Evolutionary conservation across 2,888 invertebrate genomes (phyloP).

Genomic region (Eudasyphora cyanicolor): DNA sequence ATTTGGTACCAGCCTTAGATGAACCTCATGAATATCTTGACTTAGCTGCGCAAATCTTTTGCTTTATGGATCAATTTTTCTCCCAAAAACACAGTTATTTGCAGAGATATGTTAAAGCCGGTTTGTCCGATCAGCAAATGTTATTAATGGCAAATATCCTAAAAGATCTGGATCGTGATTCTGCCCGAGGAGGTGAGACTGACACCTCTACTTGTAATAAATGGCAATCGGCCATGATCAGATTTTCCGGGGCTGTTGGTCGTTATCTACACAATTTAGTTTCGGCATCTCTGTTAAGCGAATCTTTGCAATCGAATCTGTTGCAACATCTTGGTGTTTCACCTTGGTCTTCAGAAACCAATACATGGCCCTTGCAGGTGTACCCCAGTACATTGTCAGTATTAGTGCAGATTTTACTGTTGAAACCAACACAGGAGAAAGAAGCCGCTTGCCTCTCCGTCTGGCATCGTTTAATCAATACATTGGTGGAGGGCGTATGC

Average conservation of each 20-base stretch:
- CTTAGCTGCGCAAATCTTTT: conserved; percentile 92
- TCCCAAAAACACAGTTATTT: conserved; percentile 82
- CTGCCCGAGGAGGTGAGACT: conserved; percentile 89
- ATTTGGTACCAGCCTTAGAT: conserved; percentile 87
- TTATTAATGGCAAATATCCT: conserved; percentile 92
- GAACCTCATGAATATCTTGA: conserved; percentile 93
- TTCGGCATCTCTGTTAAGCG: conserved; percentile 85
- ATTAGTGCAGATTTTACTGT: conserved; percentile 91
- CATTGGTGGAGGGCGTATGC: conserved; percentile 91
- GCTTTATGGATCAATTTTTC: conserved; percentile 90
- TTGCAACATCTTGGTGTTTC: conserved; percentile 88
- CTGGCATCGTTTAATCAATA: conserved; percentile 94
- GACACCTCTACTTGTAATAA: conserved; percentile 75
- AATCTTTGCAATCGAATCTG: conserved; percentile 86
- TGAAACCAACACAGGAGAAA: conserved; percentile 90
- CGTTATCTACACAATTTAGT: conserved; percentile 84
- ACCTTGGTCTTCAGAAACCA: conserved; percentile 85
- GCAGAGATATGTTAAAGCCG: conserved; percentile 85
- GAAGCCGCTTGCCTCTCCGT: conserved; percentile 94
- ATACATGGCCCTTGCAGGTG: conserved; percentile 89
- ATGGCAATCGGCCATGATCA: conserved; percentile 79
- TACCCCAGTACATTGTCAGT: conserved; percentile 89
- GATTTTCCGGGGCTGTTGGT: conserved; percentile 79
- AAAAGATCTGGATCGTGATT: conserved; percentile 94
- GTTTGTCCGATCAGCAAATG: conserved; percentile 92